Conservation (phyloP, 2,797 vertebrate genomes). For the Discoglossus pictus region DNA sequence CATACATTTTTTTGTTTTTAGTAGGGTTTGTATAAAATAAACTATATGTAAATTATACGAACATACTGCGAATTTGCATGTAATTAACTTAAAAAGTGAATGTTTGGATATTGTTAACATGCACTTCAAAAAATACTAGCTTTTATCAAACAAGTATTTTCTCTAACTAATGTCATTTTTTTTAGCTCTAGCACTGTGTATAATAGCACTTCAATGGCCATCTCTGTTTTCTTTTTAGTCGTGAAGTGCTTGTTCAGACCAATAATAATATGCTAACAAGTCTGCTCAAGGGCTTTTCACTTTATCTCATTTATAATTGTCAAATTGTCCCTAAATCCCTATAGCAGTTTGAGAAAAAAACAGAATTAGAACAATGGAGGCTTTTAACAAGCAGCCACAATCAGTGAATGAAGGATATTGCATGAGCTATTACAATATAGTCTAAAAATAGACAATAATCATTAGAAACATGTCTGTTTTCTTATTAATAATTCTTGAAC, state of each 20-base stretch:
- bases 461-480: no score
- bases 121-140: not conserved
- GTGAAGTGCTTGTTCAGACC: constrained; percentile 38
- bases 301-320: constrained; percentile 53
- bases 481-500: no score
- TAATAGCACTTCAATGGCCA: not conserved
- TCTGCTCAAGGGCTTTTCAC: constrained; percentile 52
- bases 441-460: no score
- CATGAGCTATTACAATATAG: not conserved
- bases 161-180: no score
- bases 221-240: constrained; percentile 41
- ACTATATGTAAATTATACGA: no score
- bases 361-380: constrained; percentile 22
- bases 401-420: not conserved
- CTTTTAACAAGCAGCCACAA: not conserved
- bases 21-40: no score
- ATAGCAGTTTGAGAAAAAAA: constrained; percentile 18
- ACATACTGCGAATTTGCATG: no score
- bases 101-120: no score
- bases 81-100: no score
- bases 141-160: no score
- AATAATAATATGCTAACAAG: constrained; percentile 51
- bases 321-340: constrained; percentile 43
- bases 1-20: no score
- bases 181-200: not conserved